Evolutionary conservation across 2,888 invertebrate species (phyloP), one percentile per base, ranked within the genome.

Genomic region (Altica lythri): DNA sequence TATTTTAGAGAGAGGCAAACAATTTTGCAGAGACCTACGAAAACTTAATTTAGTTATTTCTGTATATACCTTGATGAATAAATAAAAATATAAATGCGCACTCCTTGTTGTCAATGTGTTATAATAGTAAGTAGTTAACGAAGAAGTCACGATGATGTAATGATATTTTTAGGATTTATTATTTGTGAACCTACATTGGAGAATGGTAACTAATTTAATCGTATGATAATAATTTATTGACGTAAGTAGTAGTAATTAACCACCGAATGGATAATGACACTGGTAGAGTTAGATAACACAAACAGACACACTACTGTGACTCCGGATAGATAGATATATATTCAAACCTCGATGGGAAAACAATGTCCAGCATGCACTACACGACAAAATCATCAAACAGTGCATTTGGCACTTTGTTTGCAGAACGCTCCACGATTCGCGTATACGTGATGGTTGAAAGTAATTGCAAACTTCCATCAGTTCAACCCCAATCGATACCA

Each of bases 371-470:
- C 61, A 64, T 61, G 60, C 66, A 65, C 65, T 66, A 59, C 58
- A 64, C 60, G 62, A 63, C 61, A 65, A 67, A 66, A 67, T 68
- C 66, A 61, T 64, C 67, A 65, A 68, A 67, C 66, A 65, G 61
- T 67, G 67, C 67, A 67, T 67, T 69, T 67, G 66, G 64, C 66
- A 64, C 64, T 61, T 61, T 68, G 68, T 68, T 68, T 68, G 61
- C 67, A 54, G 44, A 68, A 59, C 62, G 64, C 68, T 68, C 62
- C 61, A 65, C 62, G 62, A 55, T 60, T 61, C 62, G 57, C 61
- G 58, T 59, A 60, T 47, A 55, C 60, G 51, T 27, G 42, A 35
- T 53, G 55, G 30, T 57, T 34, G 48, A 60, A 64, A 59, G 55
- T 61, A 57, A 61, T 61, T 61, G 59, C 57, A 46, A 53, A 61